Conservation (phyloP, 2,113 vertebrate genomes). For the Notothenia rossii region DNA sequence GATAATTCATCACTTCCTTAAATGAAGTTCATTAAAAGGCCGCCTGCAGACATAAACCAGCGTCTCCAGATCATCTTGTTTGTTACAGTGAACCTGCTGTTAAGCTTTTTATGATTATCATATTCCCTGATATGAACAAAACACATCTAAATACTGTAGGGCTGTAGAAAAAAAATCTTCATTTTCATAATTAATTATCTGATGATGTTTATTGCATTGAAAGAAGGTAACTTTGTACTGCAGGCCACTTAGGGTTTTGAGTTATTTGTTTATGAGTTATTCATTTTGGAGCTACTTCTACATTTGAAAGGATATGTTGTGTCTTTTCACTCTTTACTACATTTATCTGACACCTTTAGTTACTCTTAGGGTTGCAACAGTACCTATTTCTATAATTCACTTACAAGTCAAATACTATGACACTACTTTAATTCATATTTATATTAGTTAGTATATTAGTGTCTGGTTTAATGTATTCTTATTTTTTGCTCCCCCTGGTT, state of each 20-base stretch:
- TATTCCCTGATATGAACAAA: background rate
- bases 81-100: conserved; percentile 9
- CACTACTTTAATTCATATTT: too few species aligned
- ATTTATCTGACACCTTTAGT: background rate
- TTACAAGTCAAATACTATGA: too few species aligned
- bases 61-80: conserved; percentile 58
- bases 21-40: conserved; percentile 71
- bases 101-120: background rate
- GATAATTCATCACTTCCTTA: conserved; percentile 76
- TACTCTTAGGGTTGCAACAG: too few species aligned
- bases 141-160: background rate
- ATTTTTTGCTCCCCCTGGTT: too few species aligned
- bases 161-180: too few species aligned
- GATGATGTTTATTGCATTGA: background rate
- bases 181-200: background rate
- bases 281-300: background rate
- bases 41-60: conserved; percentile 63
- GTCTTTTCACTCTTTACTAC: background rate
- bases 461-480: too few species aligned
- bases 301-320: too few species aligned
- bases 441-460: too few species aligned
- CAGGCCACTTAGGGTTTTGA: too few species aligned
- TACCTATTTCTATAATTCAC: too few species aligned
- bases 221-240: background rate
- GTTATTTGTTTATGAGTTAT: background rate